Evolutionary conservation across 1,140 invertebrate species (phyloP), one percentile per base, ranked within the genome.

Genomic region (Helicoverpa zea): DNA sequence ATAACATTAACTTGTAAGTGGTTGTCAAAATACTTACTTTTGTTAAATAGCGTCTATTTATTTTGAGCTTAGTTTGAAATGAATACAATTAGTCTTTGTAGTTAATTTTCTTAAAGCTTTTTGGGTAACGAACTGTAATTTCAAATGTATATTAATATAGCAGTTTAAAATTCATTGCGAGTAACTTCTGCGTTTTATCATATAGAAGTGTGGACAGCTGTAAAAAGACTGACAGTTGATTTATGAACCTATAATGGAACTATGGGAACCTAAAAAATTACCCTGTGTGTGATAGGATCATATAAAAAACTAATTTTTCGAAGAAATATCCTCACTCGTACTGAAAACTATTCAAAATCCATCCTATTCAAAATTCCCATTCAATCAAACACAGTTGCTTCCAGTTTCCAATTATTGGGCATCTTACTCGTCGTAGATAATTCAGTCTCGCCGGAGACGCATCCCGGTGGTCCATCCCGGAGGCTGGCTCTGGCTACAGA

Each of bases 41-140:
- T 66, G 43, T 66, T 66, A 66, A 59, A 66, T 49, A 35, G n/a
- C 63, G 14, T 1, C 63, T 66, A 66, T 66, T 66, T 66, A 66
- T 66, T 66, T 16, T 49, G 63, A 66, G 63, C 63, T 66, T 66
- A 66, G 9, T 66, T 49, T 66, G 47, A 66, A 66, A 66, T 66
- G 63, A 66, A 66, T 66, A 66, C 63, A 66, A 66, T 66, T 66
- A 49, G 63, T 66, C 63, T 66, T 66, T 18, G 63, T 66, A 10
- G 35, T 35, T 66, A 66, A 66, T 66, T 66, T 66, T 66, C 63
- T 66, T 49, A 49, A 49, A 66, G 63, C 63, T 49, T 66, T 66
- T 12, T 3, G 61, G 1, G 43, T 64, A 66, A 66, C 35, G 43
- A 66, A 49, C 43, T 66, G 47, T 49, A 66, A 66, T 64, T 14